Evolutionary conservation across 2,113 vertebrate species (phyloP).

Genomic region (Oryctolagus cuniculus): mOryCun1.1 NC_091436.1:107916501-107917000

Average conservation of each 20-base stretch:
- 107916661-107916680: background rate
- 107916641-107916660: background rate
- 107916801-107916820: background rate
- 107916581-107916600: background rate
- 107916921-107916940: background rate
- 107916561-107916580: background rate
- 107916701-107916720: background rate
- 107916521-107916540: background rate
- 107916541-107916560: background rate
- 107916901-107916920: background rate
- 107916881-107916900: background rate
- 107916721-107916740: background rate
- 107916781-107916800: background rate
- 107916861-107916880: background rate
- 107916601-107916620: background rate
- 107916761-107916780: background rate
- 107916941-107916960: background rate
- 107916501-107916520: background rate
- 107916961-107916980: rapidly evolving
- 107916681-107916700: background rate
- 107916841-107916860: background rate
- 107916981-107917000: background rate
- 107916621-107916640: background rate
- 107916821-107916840: background rate
- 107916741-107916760: background rate